Percentiles rank a stretch among this genome's conserved stretches.
Conservation (phyloP, 2,888 invertebrate species). For the Capitulum mitella region DNA sequence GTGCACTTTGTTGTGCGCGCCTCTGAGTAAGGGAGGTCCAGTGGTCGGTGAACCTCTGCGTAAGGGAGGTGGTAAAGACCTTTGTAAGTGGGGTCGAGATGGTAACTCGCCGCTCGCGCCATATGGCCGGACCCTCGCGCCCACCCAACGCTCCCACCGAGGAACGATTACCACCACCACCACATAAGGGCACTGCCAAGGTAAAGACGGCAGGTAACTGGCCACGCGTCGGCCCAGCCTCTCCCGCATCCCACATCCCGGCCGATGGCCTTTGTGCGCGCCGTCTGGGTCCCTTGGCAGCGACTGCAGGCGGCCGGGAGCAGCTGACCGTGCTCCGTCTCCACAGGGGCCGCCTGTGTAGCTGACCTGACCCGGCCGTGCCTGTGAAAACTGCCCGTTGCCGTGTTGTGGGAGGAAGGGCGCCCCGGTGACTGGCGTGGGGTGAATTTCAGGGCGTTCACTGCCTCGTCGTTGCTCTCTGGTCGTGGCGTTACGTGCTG, state of each 20-base stretch:
- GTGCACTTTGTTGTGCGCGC: neutral
- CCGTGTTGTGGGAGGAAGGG: too few species aligned
- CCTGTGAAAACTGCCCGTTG: too few species aligned
- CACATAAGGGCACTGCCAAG: constrained; percentile 1
- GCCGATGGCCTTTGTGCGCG: neutral
- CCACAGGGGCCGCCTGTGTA: neutral
- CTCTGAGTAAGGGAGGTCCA: constrained; percentile 16
- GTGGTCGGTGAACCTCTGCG: neutral
- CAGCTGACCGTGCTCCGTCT: neutral
- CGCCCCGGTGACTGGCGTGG: too few species aligned
- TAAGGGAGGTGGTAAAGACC: constrained; percentile 19
- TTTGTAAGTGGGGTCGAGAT: constrained; percentile 13
- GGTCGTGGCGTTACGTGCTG: too few species aligned
- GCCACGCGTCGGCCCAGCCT: neutral
- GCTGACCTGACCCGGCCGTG: too few species aligned
- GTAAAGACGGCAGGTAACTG: constrained; percentile 20
- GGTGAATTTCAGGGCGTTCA: too few species aligned
- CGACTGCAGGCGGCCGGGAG: neutral
- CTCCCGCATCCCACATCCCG: neutral
- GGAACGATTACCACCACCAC: neutral
- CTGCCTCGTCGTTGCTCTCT: too few species aligned
- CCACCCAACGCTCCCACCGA: neutral
- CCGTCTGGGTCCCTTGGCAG: neutral
- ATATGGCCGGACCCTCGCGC: neutral
- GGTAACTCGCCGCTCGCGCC: neutral